phyloP scores from a whole-genome alignment of 2,888 invertebrate genomes.

The Nemotelus nigrinus region DNA sequence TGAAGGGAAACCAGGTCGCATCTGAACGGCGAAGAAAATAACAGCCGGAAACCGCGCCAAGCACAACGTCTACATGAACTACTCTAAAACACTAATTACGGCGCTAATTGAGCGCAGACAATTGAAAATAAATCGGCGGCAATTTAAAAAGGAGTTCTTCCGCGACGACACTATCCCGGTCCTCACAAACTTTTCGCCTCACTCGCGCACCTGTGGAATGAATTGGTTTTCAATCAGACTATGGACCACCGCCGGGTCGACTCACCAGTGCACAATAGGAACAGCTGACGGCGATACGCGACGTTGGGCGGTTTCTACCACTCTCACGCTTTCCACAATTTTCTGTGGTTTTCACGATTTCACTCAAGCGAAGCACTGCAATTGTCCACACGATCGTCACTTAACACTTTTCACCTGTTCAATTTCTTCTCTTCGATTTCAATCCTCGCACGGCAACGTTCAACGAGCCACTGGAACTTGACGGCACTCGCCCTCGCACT shows the following conservation, averaged over 20 bases:
- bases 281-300: slow-evolving; percentile 1
- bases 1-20: slow-evolving; percentile 42
- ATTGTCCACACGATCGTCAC: neutral
- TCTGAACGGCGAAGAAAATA: slow-evolving; percentile 11
- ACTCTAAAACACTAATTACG: slow-evolving; percentile 15
- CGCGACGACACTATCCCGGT: neutral
- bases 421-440: neutral
- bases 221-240: slow-evolving; percentile 14
- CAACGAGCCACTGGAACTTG: slow-evolving; percentile 36
- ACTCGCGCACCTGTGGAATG: slow-evolving; percentile 30
- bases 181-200: neutral
- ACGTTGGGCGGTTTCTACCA: neutral
- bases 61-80: slow-evolving; percentile 26
- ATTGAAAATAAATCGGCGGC: neutral
- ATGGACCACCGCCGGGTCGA: neutral
- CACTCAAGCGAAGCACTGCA: neutral
- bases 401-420: slow-evolving; percentile 6
- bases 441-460: slow-evolving; percentile 43
- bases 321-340: slow-evolving; percentile 21
- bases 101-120: slow-evolving; percentile 14
- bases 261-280: neutral
- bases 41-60: slow-evolving; percentile 36
- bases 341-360: slow-evolving; percentile 1
- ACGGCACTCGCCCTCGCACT: slow-evolving; percentile 9
- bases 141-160: neutral